Conservation (phyloP, 1,140 invertebrate species). For the Leguminivora glycinivorella region DNA sequence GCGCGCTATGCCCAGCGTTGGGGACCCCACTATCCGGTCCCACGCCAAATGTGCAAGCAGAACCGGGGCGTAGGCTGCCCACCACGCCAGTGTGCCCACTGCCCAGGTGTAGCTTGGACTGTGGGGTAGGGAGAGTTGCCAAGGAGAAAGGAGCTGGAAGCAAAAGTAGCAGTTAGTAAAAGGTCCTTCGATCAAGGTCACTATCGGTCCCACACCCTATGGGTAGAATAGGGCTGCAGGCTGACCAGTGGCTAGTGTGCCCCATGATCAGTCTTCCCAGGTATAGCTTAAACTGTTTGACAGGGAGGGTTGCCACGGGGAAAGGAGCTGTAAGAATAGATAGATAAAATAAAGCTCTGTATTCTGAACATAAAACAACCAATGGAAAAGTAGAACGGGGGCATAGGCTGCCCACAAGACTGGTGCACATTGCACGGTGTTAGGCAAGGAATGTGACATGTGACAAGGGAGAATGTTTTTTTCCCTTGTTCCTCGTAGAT, state of each 20-base stretch:
- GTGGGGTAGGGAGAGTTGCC: conserved; percentile 42
- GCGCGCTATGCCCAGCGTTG: conserved; percentile 39
- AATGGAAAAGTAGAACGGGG: no score
- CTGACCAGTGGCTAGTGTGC: conserved; percentile 29
- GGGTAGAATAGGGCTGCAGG: no score
- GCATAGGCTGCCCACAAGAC: no score
- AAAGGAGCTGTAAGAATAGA: conserved; percentile 43
- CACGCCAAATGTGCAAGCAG: conserved; percentile 35
- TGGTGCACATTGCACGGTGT: no score
- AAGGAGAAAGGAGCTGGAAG: conserved; percentile 48
- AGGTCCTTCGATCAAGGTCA: no score
- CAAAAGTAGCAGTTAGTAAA: neutral
- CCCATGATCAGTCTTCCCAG: conserved; percentile 54
- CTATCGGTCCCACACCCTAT: conserved; percentile 14
- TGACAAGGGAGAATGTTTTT: no score
- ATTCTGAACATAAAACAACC: no score
- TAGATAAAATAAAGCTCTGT: neutral
- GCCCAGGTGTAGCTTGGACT: conserved; percentile 58
- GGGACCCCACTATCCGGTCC: conserved; percentile 41
- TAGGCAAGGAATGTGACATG: no score
- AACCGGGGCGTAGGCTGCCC: conserved; percentile 48
- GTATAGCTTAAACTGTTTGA: conserved; percentile 52
- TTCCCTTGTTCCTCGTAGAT: no score
- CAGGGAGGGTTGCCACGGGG: conserved; percentile 40
- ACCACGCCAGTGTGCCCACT: conserved; percentile 47